Conservation (phyloP, 1,140 invertebrate species). For the Asbolus verrucosus region DNA sequence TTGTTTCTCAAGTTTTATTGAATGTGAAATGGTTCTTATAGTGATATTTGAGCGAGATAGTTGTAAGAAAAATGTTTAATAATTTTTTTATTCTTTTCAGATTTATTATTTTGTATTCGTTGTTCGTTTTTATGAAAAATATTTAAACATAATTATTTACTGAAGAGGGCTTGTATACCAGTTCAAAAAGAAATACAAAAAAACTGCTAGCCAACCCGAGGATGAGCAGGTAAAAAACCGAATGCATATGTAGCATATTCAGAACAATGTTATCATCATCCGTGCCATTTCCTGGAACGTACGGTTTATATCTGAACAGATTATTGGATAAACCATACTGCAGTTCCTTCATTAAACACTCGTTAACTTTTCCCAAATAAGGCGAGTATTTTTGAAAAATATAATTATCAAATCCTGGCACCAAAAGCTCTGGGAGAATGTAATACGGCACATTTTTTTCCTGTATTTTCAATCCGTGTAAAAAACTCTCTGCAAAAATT, state of each 20-base stretch:
- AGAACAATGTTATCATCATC: conserved; percentile 7
- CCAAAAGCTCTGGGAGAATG: conserved; percentile 12
- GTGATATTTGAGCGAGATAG: too few species aligned
- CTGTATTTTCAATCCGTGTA: neutral
- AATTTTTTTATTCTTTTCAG: too few species aligned
- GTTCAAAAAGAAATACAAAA: conserved; percentile 21
- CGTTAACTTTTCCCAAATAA: conserved; percentile 13
- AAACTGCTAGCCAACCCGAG: neutral
- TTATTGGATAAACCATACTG: conserved; percentile 19
- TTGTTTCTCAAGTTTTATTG: too few species aligned
- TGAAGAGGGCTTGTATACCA: neutral
- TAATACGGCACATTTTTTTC: conserved; percentile 21
- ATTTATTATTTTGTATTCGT: too few species aligned
- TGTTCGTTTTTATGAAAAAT: too few species aligned
- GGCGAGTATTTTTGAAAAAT: conserved; percentile 38
- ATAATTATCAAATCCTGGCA: conserved; percentile 37
- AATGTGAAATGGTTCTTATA: too few species aligned
- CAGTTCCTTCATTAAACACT: conserved; percentile 3
- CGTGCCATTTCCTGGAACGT: conserved; percentile 1
- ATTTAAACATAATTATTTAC: too few species aligned
- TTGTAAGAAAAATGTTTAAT: too few species aligned
- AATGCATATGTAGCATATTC: conserved; percentile 27
- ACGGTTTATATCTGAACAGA: neutral
- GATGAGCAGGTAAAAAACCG: conserved; percentile 22
- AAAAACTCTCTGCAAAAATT: conserved; percentile 3